A percentile compares a stretch with the other conserved stretches of the same genome.
Evolutionary conservation across 2,797 vertebrate genomes (phyloP).

Genomic region (Chromis chromis): DNA sequence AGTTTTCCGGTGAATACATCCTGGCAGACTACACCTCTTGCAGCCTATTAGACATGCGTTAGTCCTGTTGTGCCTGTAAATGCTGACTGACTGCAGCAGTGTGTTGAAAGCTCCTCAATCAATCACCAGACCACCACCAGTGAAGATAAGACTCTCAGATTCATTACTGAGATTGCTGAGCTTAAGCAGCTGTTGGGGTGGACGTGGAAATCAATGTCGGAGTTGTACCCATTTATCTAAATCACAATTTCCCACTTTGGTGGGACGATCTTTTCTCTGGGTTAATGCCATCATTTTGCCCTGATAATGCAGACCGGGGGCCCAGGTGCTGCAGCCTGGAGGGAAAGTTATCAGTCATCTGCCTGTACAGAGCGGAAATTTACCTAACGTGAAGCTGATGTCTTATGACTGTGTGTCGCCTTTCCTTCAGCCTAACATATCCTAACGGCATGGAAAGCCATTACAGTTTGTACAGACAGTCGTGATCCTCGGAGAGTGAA

Average conservation of each 20-base stretch:
- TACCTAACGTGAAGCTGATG: background rate
- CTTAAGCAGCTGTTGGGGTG: constrained; percentile 33
- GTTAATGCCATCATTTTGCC: constrained; percentile 66
- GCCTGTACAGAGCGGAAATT: background rate
- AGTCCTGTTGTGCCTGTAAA: constrained; percentile 38
- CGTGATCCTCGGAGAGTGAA: too few species aligned
- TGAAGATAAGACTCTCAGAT: constrained; percentile 32
- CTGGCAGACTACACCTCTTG: constrained; percentile 22
- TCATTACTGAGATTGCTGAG: constrained; percentile 32
- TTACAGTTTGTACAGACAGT: too few species aligned
- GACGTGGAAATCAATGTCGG: constrained; percentile 50
- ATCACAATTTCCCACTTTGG: constrained; percentile 42
- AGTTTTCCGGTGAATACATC: constrained; percentile 26
- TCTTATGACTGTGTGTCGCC: background rate
- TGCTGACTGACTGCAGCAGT: constrained; percentile 29
- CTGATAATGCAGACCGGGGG: constrained; percentile 59
- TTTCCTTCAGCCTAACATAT: background rate
- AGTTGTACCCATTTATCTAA: constrained; percentile 52
- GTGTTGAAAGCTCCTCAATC: constrained; percentile 33
- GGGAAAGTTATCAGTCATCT: background rate
- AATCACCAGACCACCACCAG: constrained; percentile 32
- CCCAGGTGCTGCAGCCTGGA: constrained; percentile 35
- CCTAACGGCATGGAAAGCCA: too few species aligned
- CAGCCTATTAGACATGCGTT: constrained; percentile 45
- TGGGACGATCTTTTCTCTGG: constrained; percentile 46